Evolutionary conservation across 2,888 invertebrate species (phyloP), one percentile per base, ranked within the genome.

Genomic region (Biston stratarius): DNA sequence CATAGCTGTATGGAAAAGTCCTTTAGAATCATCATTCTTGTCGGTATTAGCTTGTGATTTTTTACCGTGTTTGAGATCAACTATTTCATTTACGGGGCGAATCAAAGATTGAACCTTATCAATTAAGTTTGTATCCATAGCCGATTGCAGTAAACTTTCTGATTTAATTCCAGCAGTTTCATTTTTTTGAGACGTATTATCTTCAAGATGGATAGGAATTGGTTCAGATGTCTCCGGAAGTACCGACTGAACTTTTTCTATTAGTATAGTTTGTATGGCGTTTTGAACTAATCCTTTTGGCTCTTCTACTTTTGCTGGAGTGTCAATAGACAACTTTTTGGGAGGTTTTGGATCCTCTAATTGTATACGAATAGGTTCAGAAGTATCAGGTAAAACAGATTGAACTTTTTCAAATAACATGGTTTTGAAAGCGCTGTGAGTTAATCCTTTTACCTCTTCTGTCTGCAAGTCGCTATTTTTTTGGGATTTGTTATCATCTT

Each of bases 1-100:
- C 66, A 79, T 76, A 6, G 88, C 89, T 34, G 86, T 84, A 58
- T 83, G 81, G 38, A 89, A 70, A n/a, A 89, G 61, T 7, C 77
- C 78, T 15, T 77, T 75, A 38, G 70, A 59, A 62, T 73, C 65
- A 12, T 61, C 52, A 10, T 64, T 52, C 33, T 45, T 38, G 3
- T 53, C 42, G 2, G 33, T 11, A 9, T 14, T 12, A 24, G 24
- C 0, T n/a, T 15, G 24, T 14, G 34, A 1, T 64, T 64, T 60
- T 56, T 33, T 33, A 33, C 49, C 15, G 34, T 14, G 40, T 42
- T 42, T 38, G 7, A 64, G 9, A 24, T 66, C 40, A 14, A 66
- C 38, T 52, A 47, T 76, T 40, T 38, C 44, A 15, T 56, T 55
- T 48, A 66, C 44, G 58, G 67, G 63, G 33, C 40, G 45, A 0